These are phyloP conservation scores for Microhierax caerulescens DNA, from an alignment of 2,797 vertebrate species.

Conservation along the genomic window DNA sequence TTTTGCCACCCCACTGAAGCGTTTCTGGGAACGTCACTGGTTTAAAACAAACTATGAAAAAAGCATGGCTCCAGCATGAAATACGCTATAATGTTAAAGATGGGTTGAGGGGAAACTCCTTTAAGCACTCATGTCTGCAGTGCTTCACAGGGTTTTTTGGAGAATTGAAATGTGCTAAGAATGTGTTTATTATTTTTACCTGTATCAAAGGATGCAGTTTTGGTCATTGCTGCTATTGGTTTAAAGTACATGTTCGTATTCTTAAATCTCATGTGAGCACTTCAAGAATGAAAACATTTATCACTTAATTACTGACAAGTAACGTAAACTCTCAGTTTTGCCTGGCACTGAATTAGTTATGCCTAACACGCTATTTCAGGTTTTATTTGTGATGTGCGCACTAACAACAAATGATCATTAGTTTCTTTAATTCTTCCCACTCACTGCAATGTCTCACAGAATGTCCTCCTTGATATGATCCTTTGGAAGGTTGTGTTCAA, in stretches of 20 bases:
- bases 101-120: background rate
- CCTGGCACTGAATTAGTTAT: background rate
- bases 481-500: conserved; percentile 98
- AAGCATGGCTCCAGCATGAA: background rate
- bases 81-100: background rate
- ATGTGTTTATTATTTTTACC: background rate
- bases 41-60: background rate
- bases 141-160: background rate
- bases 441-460: conserved; percentile 90
- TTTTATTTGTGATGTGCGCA: conserved; percentile 62
- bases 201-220: background rate
- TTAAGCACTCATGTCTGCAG: background rate
- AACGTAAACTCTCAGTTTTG: background rate
- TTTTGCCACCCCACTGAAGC: background rate
- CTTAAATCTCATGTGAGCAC: background rate
- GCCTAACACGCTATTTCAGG: conserved; percentile 22
- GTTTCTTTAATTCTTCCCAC: conserved; percentile 88
- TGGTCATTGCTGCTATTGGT: background rate
- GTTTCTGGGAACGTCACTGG: background rate
- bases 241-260: background rate
- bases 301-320: background rate
- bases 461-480: conserved; percentile 96
- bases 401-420: conserved; percentile 71
- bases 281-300: background rate
- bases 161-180: background rate